Conservation (phyloP, 2,797 vertebrate genomes). For the Chaenodraco wilsoni region DNA sequence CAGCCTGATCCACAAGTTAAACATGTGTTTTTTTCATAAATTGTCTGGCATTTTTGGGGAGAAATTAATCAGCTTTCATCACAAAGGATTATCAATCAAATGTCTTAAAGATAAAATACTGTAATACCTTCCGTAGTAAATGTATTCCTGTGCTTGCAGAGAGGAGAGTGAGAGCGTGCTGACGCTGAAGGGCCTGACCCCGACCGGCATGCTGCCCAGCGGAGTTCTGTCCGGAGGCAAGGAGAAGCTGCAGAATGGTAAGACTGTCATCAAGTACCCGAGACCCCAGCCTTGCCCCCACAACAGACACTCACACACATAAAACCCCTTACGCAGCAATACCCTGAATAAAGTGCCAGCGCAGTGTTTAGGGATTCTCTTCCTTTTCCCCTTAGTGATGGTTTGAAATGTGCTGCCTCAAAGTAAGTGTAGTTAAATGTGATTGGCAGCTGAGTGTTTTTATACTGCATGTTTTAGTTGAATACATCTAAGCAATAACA, state of each 20-base stretch:
- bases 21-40: too few species aligned
- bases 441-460: slow-evolving; percentile 24
- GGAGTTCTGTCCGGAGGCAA: slow-evolving; percentile 97
- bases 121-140: neutral
- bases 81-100: too few species aligned
- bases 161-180: slow-evolving; percentile 99
- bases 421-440: slow-evolving; percentile 26
- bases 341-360: slow-evolving; percentile 41
- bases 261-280: slow-evolving; percentile 67
- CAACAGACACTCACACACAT: slow-evolving; percentile 17
- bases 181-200: slow-evolving; percentile 97
- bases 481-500: slow-evolving; percentile 5
- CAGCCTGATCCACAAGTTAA: too few species aligned
- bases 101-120: too few species aligned
- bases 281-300: slow-evolving; percentile 35
- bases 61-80: too few species aligned
- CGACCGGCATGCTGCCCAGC: slow-evolving; percentile 97
- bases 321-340: slow-evolving; percentile 26
- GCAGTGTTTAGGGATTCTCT: slow-evolving; percentile 41
- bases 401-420: slow-evolving; percentile 33
- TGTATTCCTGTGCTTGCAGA: slow-evolving; percentile 74
- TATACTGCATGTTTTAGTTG: slow-evolving; percentile 18
- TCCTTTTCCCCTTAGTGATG: slow-evolving; percentile 3
- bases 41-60: too few species aligned
- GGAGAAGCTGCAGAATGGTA: slow-evolving; percentile 98